These are phyloP conservation scores for Callipepla squamata DNA, from an alignment of 2,113 vertebrate species.

Conservation along the genomic window DNA sequence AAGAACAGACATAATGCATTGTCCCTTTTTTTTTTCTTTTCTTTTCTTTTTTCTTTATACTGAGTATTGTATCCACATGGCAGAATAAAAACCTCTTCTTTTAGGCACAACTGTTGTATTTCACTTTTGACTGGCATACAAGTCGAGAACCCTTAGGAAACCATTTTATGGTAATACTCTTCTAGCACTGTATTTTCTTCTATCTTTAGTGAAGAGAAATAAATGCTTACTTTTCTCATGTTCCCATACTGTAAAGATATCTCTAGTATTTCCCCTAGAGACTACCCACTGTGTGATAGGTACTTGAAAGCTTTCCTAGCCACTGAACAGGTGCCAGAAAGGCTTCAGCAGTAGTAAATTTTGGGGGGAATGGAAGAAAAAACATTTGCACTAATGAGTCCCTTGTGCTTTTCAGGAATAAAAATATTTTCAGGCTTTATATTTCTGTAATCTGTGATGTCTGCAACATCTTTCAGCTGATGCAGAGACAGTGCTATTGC, in stretches of 20 bases:
- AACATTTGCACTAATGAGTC: not conserved
- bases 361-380: constrained; percentile 1
- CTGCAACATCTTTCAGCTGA: not conserved
- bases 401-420: constrained; percentile 6
- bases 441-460: not conserved
- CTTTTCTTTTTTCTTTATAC: not conserved
- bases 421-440: constrained; percentile 28
- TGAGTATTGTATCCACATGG: not conserved
- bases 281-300: not conserved
- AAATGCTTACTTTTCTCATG: not conserved
- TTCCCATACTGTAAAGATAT: constrained; percentile 5
- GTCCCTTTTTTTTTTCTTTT: not conserved
- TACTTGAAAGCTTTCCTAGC: constrained; percentile 15
- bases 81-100: not conserved
- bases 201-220: not conserved
- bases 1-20: not conserved
- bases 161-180: not conserved
- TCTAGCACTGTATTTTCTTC: not conserved
- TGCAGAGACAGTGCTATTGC: not conserved
- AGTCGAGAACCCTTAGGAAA: not conserved
- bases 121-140: not conserved
- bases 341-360: not conserved
- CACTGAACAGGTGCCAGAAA: not conserved
- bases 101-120: not conserved
- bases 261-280: not conserved